Evolutionary conservation across 2,113 vertebrate species (phyloP).

Genomic region (Chiloscyllium plagiosum): DNA sequence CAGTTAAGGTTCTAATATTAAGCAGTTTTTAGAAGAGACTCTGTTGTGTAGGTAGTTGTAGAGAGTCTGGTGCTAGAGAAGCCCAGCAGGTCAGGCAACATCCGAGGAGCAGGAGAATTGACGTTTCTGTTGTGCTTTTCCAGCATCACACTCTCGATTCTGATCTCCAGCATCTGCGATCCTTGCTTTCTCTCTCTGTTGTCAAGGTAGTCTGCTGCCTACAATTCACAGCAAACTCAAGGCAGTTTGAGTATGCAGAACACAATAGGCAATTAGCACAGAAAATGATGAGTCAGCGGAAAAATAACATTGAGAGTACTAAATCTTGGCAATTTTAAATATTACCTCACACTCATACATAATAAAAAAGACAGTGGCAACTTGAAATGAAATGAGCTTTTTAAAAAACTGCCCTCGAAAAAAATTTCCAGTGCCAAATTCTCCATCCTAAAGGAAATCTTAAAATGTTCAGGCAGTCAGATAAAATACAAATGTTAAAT

Average conservation of each 20-base stretch:
- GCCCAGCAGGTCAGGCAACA: no score
- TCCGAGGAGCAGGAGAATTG: no score
- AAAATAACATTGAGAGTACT: no score
- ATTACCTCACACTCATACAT: not conserved
- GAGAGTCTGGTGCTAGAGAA: no score
- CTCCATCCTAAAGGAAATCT: not conserved
- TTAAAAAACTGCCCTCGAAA: not conserved
- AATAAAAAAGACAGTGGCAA: not conserved
- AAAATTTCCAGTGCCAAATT: not conserved
- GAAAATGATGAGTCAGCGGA: not conserved
- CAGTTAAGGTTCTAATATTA: not conserved
- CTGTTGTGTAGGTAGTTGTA: not conserved
- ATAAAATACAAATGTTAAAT: not conserved
- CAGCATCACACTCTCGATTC: no score
- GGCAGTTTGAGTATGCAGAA: not conserved
- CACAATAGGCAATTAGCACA: not conserved
- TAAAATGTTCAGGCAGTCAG: not conserved
- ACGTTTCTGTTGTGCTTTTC: no score
- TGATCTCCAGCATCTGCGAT: no score
- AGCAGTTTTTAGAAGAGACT: not conserved
- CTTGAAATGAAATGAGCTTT: not conserved
- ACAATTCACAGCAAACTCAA: not conserved
- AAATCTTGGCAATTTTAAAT: not conserved
- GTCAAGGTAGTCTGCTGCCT: not conserved
- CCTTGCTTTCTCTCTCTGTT: no score